Base-by-base conservation (phyloP, 1,140 invertebrate species). In the Rhopalosiphum maidis region DNA sequence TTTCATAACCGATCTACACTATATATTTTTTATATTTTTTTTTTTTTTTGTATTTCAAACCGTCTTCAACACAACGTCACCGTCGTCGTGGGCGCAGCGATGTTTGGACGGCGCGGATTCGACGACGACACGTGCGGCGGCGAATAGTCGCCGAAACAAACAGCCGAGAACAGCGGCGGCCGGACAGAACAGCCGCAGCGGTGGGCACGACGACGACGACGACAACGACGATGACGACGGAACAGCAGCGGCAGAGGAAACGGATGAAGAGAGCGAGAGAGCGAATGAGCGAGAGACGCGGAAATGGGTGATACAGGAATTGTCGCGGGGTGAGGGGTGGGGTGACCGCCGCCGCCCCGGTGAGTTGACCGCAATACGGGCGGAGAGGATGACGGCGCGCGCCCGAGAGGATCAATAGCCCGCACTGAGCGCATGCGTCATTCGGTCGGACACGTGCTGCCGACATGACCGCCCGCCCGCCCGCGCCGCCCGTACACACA, bases 391-490 rank as follows among this genome's bases (percentile, higher is more conserved):
- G 77, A 85, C 82, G 46, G 48, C 91, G 91, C 82, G 82, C 91
- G 77, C 68, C 91, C 51, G 77, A 93, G 82, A 93, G 77, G 91
- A 93, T 93, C 91, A 93, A 93, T 93, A 93, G 91, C 91, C 77
- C 91, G 35, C 48, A 22, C 91, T 86, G 48, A 93, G 82, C 91
- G 91, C 91, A 93, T 93, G 91, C 91, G 91, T 93, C 91, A 86
- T 93, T 85, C 77, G 77, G 91, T 93, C 68, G 90, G 60, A 93
- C 91, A 93, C 91, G 91, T 93, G 91, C 91, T 93, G 91, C 91
- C 77, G 68, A 90, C 88, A 60, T 41, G 54, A 90, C 88, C 35
- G 25, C 35, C 88, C 88, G 25, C 35, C 88, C 88, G 37, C 54
- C 23, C 51, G 51, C 37, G 7, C 88, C 37, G 25, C 37, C 54